Evolutionary conservation across 2,113 vertebrate species (phyloP).

Genomic region (Camarhynchus parvulus): DNA sequence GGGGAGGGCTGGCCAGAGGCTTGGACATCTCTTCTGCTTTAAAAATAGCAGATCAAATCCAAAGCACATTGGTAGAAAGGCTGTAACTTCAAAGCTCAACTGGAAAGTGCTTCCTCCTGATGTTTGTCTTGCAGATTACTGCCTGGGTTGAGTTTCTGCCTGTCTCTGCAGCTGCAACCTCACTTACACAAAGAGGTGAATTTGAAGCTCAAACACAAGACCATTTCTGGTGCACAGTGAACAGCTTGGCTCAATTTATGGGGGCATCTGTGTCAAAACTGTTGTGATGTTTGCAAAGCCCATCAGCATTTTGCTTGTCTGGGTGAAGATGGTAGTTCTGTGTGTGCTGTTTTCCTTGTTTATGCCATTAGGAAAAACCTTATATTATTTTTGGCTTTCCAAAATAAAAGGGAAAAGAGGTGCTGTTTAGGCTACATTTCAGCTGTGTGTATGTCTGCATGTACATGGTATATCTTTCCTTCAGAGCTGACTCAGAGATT

Average conservation of each 20-base stretch:
- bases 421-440: background rate
- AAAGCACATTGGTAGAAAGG: constrained; percentile 40
- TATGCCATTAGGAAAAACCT: background rate
- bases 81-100: constrained; percentile 44
- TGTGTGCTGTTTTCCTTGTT: background rate
- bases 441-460: background rate
- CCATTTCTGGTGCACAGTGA: background rate
- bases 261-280: constrained; percentile 1
- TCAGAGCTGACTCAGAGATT: background rate
- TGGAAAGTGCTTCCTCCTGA: constrained; percentile 24
- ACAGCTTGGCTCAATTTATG: background rate
- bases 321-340: background rate
- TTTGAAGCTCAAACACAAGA: background rate
- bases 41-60: constrained; percentile 61
- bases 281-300: background rate
- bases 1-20: constrained; percentile 8
- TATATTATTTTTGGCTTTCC: background rate
- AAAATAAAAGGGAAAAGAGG: background rate
- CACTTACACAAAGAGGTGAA: constrained; percentile 10
- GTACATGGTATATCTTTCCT: background rate
- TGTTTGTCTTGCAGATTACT: constrained; percentile 13
- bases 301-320: background rate
- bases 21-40: constrained; percentile 39
- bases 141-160: background rate
- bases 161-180: background rate